These are phyloP conservation scores for Semnopithecus entellus DNA, from an alignment of 2,113 vertebrate genomes.

Conservation along the genomic window DNA sequence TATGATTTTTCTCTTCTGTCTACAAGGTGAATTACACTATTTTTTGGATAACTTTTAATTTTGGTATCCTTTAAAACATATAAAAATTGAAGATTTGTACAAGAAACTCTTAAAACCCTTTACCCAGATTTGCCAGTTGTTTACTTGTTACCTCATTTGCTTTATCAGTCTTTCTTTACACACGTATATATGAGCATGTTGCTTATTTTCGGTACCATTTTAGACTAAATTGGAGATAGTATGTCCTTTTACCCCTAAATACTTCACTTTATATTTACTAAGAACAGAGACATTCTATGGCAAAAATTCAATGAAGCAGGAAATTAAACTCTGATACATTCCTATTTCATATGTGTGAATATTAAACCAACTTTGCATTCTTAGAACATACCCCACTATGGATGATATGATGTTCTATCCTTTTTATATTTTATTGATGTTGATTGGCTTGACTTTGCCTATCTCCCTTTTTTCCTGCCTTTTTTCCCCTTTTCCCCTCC, in stretches of 20 bases:
- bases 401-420: not conserved
- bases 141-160: not conserved
- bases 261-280: not conserved
- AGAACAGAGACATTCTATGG: not conserved
- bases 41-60: not conserved
- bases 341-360: not conserved
- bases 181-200: not conserved
- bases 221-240: not conserved
- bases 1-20: not conserved
- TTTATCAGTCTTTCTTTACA: not conserved
- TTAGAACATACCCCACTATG: not conserved
- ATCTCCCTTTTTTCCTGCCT: no score
- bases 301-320: not conserved
- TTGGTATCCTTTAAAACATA: not conserved
- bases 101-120: not conserved
- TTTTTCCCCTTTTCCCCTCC: not conserved
- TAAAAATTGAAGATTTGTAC: not conserved
- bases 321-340: not conserved
- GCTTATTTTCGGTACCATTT: constrained; percentile 1
- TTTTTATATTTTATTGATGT: not conserved
- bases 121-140: not conserved
- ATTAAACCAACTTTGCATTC: constrained; percentile 16
- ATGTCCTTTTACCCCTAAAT: not conserved
- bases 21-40: not conserved
- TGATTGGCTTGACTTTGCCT: not conserved